These are phyloP conservation scores for Siphlonurus alternatus DNA, from an alignment of 2,888 invertebrate species.

Conservation along the genomic window DNA sequence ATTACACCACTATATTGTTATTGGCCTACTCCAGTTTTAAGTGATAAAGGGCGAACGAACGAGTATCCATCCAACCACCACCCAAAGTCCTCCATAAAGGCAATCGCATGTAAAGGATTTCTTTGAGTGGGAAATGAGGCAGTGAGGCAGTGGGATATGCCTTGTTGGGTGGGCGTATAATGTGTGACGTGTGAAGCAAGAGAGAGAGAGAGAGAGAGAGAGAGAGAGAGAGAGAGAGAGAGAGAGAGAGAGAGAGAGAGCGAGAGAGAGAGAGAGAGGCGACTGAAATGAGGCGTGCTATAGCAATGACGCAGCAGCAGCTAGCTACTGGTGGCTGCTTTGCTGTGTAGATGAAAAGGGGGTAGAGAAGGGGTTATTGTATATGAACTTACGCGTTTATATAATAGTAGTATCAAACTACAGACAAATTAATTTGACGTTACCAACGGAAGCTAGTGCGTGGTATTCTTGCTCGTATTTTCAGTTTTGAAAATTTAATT, in stretches of 20 bases:
- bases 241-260: too few relatives aligned
- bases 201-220: neutral
- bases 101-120: neutral
- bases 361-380: too few relatives aligned
- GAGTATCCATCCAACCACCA: neutral
- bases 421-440: too few relatives aligned
- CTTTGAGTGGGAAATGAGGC: neutral
- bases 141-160: neutral
- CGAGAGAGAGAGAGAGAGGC: neutral
- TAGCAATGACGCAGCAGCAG: neutral
- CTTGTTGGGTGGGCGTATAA: neutral
- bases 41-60: too few relatives aligned
- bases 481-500: too few relatives aligned
- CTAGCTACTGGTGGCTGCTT: neutral
- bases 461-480: too few relatives aligned
- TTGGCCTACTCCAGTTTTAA: too few relatives aligned
- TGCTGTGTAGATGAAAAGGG: neutral
- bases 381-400: too few relatives aligned
- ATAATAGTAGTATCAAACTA: too few relatives aligned
- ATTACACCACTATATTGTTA: too few relatives aligned
- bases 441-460: too few relatives aligned
- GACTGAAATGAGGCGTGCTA: neutral
- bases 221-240: too few relatives aligned
- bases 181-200: neutral
- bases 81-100: neutral